Conservation (phyloP, 2,888 invertebrate species). For the Meteorus colon region DNA sequence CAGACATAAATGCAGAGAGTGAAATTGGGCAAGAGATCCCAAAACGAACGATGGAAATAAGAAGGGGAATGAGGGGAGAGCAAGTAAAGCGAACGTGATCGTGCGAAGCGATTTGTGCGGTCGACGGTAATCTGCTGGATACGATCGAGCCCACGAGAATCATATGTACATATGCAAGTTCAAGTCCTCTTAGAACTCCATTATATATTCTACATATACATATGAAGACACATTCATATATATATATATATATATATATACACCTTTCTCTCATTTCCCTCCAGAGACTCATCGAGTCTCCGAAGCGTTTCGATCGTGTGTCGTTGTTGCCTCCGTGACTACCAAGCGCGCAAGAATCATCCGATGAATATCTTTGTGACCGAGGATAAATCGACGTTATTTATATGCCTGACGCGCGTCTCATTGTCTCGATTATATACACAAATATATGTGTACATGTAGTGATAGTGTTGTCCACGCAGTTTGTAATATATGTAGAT, state of each 20-base stretch:
- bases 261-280: constrained; percentile 21
- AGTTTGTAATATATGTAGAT: constrained; percentile 12
- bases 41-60: background rate
- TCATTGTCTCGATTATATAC: constrained; percentile 63
- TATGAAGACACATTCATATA: background rate
- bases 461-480: constrained; percentile 3
- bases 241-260: constrained; percentile 21
- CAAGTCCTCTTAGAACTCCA: constrained; percentile 16
- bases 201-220: constrained; percentile 7
- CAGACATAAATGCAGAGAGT: constrained; percentile 16
- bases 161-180: constrained; percentile 14
- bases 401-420: constrained; percentile 67
- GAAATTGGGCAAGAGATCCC: constrained; percentile 26
- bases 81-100: background rate
- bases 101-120: constrained; percentile 41
- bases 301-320: background rate
- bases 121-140: constrained; percentile 41
- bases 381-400: constrained; percentile 65
- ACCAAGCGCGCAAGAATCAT: constrained; percentile 37
- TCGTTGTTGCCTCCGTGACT: background rate
- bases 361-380: constrained; percentile 65
- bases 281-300: background rate
- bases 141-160: constrained; percentile 40
- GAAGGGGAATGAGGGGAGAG: background rate
- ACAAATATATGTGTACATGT: background rate